A percentile compares a stretch with the other conserved stretches of the same genome.
These are phyloP conservation scores for Nanorana parkeri DNA, from an alignment of 2,113 vertebrate species.

Conservation along the genomic window DNA sequence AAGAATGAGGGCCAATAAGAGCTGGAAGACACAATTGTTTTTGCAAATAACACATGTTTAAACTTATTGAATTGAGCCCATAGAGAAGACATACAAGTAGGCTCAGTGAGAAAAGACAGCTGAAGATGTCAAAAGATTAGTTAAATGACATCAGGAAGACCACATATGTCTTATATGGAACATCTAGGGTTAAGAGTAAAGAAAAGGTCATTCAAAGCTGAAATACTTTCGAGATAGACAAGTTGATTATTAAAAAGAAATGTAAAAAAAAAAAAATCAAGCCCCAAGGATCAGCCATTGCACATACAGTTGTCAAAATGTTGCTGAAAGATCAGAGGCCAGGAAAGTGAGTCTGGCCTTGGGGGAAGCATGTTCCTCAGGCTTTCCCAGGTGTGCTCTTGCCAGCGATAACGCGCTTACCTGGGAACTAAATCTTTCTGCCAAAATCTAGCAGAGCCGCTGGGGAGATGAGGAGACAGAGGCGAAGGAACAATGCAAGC, in stretches of 20 bases:
- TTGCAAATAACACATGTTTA: too few relatives aligned
- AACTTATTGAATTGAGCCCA: too few relatives aligned
- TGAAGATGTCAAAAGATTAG: too few relatives aligned
- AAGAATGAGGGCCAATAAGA: too few relatives aligned
- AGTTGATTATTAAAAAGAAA: constrained; percentile 52
- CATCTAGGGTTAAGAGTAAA: constrained; percentile 18
- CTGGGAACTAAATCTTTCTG: constrained; percentile 46
- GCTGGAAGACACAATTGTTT: too few relatives aligned
- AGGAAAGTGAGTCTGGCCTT: constrained; percentile 55
- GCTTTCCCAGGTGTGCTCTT: constrained; percentile 55
- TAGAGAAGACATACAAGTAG: too few relatives aligned
- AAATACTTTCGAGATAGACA: constrained; percentile 52
- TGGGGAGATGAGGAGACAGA: neutral
- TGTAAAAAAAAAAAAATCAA: constrained; percentile 23
- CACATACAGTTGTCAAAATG: constrained; percentile 51
- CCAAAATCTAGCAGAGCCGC: constrained; percentile 35
- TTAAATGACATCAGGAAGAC: too few relatives aligned
- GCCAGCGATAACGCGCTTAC: constrained; percentile 48
- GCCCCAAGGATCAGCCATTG: constrained; percentile 41
- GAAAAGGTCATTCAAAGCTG: constrained; percentile 50
- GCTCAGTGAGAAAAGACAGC: too few relatives aligned
- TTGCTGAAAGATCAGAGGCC: constrained; percentile 55
- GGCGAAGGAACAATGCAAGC: constrained; percentile 5
- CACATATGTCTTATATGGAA: neutral
- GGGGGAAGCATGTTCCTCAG: constrained; percentile 36